These are phyloP conservation scores for Hirtodrosophila cameraria DNA, from an alignment of 2,888 invertebrate genomes.

Conservation along the genomic window DNA sequence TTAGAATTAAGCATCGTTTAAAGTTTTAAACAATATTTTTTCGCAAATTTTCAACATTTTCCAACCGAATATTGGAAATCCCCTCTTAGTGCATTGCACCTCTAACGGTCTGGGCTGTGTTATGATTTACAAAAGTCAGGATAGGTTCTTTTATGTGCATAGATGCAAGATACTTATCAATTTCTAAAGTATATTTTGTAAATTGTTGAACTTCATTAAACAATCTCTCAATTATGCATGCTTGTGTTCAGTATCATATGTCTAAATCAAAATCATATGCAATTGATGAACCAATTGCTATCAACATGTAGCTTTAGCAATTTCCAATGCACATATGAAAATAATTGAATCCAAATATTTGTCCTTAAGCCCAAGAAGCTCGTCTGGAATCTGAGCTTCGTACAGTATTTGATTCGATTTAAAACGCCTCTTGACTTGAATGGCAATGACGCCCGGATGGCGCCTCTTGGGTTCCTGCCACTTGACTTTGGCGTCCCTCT, in stretches of 20 bases:
- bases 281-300: neutral
- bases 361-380: neutral
- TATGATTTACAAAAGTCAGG: no score
- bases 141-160: no score
- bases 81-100: no score
- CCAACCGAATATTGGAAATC: no score
- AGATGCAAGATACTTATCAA: no score
- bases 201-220: no score
- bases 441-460: constrained; percentile 14
- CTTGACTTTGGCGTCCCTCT: constrained; percentile 44
- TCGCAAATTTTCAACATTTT: no score
- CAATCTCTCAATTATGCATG: constrained; percentile 20
- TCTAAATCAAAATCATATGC: constrained; percentile 2
- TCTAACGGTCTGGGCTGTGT: no score
- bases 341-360: constrained; percentile 52
- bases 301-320: constrained; percentile 6
- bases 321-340: constrained; percentile 25
- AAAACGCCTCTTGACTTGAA: constrained; percentile 5
- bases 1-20: no score
- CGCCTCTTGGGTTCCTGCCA: constrained; percentile 28
- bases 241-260: no score
- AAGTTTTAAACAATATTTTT: no score
- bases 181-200: no score
- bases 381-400: constrained; percentile 31
- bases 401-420: constrained; percentile 47